phyloP scores from a whole-genome alignment of 2,113 vertebrate genomes.

The Fregetta grallaria region DNA sequence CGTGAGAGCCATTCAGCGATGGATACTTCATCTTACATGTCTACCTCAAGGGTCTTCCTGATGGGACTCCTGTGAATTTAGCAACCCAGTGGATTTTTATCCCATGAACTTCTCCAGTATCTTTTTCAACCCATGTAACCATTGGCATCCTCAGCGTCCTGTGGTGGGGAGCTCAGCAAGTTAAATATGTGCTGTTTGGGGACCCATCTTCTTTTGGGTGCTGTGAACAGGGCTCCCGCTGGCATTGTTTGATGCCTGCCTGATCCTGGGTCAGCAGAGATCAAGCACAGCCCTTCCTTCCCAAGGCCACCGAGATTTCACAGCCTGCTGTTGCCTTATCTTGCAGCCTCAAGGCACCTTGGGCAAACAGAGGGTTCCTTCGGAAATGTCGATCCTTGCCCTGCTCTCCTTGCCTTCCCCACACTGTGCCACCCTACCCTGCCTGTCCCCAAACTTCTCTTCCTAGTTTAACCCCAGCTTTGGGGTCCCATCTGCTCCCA shows the following conservation, averaged over 20 bases:
- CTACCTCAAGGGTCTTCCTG: neutral
- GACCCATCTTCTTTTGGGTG: neutral
- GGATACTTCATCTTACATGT: neutral
- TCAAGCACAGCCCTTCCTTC: neutral
- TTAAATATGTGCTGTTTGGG: accelerated
- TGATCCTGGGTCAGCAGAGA: neutral
- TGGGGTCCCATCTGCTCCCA: neutral
- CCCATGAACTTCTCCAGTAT: neutral
- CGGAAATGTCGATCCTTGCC: neutral
- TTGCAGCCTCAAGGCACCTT: neutral
- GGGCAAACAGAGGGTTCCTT: neutral
- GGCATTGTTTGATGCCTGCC: neutral
- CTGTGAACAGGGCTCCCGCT: neutral
- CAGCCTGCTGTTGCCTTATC: neutral
- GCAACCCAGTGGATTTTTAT: neutral
- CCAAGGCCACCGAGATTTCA: accelerated
- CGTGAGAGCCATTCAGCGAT: accelerated
- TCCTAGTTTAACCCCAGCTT: neutral
- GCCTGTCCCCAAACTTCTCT: neutral
- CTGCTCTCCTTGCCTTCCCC: neutral
- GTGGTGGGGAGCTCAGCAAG: neutral
- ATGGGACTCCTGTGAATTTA: neutral
- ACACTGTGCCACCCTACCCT: too few relatives aligned
- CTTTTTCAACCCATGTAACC: neutral
- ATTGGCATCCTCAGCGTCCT: neutral